A percentile compares a stretch with the other conserved stretches of the same genome.
Evolutionary conservation across 2,113 vertebrate species (phyloP).

Genomic region (Sminthopsis crassicaudata): DNA sequence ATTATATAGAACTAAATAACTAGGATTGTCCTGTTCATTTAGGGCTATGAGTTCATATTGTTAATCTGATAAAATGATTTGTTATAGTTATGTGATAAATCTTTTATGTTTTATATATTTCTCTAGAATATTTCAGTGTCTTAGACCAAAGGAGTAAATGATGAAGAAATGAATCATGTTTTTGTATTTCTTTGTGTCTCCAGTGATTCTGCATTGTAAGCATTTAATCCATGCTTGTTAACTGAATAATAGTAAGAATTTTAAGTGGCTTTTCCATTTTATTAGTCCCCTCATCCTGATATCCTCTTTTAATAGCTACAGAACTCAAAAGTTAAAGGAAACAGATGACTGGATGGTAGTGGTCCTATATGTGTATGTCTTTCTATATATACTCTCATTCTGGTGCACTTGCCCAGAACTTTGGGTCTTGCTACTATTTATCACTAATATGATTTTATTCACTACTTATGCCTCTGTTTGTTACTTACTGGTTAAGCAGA

Average conservation of each 20-base stretch:
- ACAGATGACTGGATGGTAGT: not conserved
- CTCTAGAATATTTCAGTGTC: not conserved
- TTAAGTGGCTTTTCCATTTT: not conserved
- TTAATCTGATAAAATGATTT: not conserved
- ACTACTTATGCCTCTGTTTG: not conserved
- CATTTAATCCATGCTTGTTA: not conserved
- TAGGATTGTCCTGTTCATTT: not conserved
- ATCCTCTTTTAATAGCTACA: not conserved
- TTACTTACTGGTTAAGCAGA: not conserved
- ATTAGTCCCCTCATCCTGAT: not conserved
- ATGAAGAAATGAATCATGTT: not conserved
- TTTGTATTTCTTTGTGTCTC: not conserved
- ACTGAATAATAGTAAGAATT: not conserved
- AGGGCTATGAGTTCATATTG: not conserved
- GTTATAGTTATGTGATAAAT: not conserved
- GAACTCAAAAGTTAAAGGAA: not conserved
- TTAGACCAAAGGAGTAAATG: slow-evolving; percentile 20
- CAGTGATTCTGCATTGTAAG: not conserved
- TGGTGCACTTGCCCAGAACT: not conserved
- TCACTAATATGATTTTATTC: not conserved
- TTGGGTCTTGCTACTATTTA: not conserved
- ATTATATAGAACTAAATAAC: no score
- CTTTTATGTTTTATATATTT: not conserved
- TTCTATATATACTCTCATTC: not conserved
- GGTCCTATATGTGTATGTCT: not conserved